Evolutionary conservation across 2,797 vertebrate genomes (phyloP).

Genomic region (Alectoris magna): DNA sequence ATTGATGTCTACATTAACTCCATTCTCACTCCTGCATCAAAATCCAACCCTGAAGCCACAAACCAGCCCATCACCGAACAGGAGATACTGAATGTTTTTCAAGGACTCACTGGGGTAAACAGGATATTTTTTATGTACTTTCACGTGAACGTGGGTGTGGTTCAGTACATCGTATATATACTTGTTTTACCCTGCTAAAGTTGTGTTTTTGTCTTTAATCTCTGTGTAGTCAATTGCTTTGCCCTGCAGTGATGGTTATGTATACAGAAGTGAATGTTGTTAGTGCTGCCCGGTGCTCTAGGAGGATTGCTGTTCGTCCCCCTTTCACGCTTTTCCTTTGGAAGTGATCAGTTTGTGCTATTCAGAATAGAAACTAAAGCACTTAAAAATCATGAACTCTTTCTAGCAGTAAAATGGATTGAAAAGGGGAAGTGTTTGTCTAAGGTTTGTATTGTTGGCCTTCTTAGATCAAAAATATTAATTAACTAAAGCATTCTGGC

Average conservation of each 20-base stretch:
- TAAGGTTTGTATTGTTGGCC: background rate
- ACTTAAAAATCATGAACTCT: background rate
- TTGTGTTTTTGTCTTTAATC: background rate
- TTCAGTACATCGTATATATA: background rate
- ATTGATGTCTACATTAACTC: constrained; percentile 98
- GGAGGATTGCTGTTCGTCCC: background rate
- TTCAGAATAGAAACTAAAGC: background rate
- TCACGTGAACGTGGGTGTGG: accelerated
- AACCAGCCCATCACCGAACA: constrained; percentile 98
- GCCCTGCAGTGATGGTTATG: accelerated
- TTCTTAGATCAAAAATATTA: background rate
- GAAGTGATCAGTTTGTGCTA: background rate
- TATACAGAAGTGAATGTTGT: background rate
- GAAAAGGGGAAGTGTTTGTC: background rate
- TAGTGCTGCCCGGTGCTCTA: background rate
- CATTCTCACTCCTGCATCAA: constrained; percentile 96
- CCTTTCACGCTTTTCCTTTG: background rate
- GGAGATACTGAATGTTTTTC: constrained; percentile 94
- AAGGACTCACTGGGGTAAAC: constrained; percentile 87
- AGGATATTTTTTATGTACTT: background rate
- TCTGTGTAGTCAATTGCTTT: background rate
- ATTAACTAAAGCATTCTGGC: background rate
- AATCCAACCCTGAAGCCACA: constrained; percentile 97
- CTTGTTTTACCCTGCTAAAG: background rate
- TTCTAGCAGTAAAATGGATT: background rate